These are phyloP conservation scores for Alauda arvensis DNA, from an alignment of 2,797 vertebrate species.

Conservation along the genomic window DNA sequence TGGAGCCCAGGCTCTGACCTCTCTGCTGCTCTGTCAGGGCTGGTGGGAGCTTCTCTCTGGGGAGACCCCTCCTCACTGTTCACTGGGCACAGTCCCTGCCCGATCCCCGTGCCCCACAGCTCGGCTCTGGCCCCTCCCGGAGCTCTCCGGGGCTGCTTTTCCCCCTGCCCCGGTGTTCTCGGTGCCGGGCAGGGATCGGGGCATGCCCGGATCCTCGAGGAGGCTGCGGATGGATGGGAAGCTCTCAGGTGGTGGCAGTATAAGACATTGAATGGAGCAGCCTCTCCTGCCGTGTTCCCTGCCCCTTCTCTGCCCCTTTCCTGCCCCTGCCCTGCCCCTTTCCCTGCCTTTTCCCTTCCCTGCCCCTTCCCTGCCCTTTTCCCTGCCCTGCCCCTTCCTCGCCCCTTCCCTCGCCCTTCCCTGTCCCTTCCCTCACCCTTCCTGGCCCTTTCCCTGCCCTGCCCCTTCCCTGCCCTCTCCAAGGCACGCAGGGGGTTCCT, in stretches of 20 bases:
- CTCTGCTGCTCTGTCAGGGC: no score
- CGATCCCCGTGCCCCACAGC: no score
- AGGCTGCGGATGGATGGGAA: neutral
- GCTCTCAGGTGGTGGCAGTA: slow-evolving; percentile 27
- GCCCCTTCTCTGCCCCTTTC: neutral
- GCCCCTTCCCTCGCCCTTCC: neutral
- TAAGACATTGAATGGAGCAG: neutral
- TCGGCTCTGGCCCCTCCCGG: neutral
- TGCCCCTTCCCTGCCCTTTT: neutral
- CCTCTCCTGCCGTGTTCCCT: neutral
- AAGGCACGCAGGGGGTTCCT: accelerated
- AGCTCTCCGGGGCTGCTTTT: neutral
- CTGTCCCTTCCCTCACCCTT: neutral
- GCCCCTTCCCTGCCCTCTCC: neutral
- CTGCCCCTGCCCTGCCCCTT: neutral
- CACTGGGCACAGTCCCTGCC: no score
- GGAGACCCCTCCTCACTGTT: accelerated
- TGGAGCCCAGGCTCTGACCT: neutral
- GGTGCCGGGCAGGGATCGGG: neutral
- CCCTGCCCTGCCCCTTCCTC: neutral
- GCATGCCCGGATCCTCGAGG: accelerated
- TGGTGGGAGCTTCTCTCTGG: no score
- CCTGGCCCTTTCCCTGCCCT: no score
- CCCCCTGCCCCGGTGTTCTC: neutral
- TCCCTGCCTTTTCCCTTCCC: neutral